Conservation (phyloP, 2,113 vertebrate genomes). For the Reinhardtius hippoglossoides region DNA sequence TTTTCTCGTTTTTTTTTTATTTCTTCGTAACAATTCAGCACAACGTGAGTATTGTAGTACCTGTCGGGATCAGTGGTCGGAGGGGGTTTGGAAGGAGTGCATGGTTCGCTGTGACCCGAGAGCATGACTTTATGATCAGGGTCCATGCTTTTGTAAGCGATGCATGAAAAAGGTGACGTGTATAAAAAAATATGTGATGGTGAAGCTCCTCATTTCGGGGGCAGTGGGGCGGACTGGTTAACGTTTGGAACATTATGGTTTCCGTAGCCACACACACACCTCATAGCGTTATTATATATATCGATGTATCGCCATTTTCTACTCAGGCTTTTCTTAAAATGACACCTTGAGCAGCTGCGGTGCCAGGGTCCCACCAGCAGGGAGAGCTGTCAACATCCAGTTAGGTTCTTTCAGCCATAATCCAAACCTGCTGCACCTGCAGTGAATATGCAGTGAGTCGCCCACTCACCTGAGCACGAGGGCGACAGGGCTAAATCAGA, state of each 20-base stretch:
- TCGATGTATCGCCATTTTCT: slow-evolving; percentile 68
- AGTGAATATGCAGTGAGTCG: slow-evolving; percentile 67
- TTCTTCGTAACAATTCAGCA: slow-evolving; percentile 55
- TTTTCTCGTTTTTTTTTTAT: slow-evolving; percentile 9
- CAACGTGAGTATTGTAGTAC: slow-evolving; percentile 60
- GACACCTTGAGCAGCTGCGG: slow-evolving; percentile 66
- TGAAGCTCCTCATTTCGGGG: neutral
- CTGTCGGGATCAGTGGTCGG: slow-evolving; percentile 13
- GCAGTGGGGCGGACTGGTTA: slow-evolving; percentile 17
- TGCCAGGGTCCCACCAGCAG: slow-evolving; percentile 72
- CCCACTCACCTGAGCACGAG: slow-evolving; percentile 32
- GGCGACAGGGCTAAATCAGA: slow-evolving; percentile 56
- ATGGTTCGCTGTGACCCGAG: neutral
- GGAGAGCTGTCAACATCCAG: slow-evolving; percentile 63
- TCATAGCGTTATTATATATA: slow-evolving; percentile 42
- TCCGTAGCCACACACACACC: slow-evolving; percentile 53
- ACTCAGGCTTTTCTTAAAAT: slow-evolving; percentile 74
- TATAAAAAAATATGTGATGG: slow-evolving; percentile 5
- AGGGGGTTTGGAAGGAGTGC: neutral
- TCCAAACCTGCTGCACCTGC: slow-evolving; percentile 67
- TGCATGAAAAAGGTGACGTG: slow-evolving; percentile 30
- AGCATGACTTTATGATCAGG: slow-evolving; percentile 51
- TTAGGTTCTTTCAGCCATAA: slow-evolving; percentile 66
- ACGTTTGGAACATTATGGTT: neutral
- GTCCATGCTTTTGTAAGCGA: slow-evolving; percentile 15